Evolutionary conservation across 2,797 vertebrate species (phyloP).

Genomic region (Bufotes viridis): DNA sequence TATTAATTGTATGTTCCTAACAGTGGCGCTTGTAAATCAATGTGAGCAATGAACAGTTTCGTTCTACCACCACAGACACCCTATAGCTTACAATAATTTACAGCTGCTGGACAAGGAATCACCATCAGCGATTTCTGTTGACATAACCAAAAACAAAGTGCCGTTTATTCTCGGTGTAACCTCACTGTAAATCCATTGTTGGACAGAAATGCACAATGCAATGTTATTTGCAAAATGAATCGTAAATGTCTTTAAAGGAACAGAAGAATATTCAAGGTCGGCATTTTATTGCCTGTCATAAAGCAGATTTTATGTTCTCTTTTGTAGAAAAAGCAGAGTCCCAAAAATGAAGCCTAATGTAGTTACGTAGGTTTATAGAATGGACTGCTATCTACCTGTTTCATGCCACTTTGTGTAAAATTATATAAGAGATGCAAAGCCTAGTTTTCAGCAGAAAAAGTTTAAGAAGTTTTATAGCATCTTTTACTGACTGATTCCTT

Average conservation of each 20-base stretch:
- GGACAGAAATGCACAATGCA: constrained; percentile 42
- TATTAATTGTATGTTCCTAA: constrained; percentile 81
- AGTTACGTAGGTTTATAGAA: background rate
- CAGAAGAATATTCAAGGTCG: constrained; percentile 14
- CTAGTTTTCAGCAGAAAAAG: too few species aligned
- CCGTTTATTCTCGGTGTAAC: constrained; percentile 48
- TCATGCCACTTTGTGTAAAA: too few species aligned
- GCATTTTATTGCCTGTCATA: constrained; percentile 34
- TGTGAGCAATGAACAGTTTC: constrained; percentile 76
- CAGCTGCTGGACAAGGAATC: constrained; percentile 68
- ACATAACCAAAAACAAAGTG: constrained; percentile 66
- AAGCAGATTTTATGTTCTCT: background rate
- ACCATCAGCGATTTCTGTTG: constrained; percentile 69
- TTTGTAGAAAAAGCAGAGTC: background rate
- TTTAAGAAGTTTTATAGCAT: too few species aligned
- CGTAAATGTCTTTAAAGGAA: constrained; percentile 24
- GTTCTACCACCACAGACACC: constrained; percentile 70
- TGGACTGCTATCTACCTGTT: background rate
- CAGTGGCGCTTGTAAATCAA: constrained; percentile 79
- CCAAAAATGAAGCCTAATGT: background rate
- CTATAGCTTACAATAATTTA: constrained; percentile 74
- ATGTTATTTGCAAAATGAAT: constrained; percentile 43
- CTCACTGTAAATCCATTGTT: constrained; percentile 48
- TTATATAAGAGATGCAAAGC: too few species aligned
- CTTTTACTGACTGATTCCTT: background rate